phyloP scores from a whole-genome alignment of 2,113 vertebrate species.

The Calyptomena viridis region DNA sequence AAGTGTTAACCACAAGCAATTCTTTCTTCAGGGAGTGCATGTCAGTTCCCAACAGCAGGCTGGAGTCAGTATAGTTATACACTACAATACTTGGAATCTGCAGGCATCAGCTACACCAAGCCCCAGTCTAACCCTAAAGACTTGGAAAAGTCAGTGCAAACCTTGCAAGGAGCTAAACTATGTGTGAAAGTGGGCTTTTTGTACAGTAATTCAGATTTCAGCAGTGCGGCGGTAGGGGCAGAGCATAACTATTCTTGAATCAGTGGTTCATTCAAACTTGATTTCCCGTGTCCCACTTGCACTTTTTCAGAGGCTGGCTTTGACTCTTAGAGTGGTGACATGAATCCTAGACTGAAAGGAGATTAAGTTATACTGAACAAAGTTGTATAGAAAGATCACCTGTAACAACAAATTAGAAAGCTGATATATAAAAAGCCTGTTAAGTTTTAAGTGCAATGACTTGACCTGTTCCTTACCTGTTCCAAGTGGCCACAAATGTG shows the following conservation, averaged over 20 bases:
- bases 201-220: background rate
- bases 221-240: accelerated
- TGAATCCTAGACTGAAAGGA: background rate
- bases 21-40: background rate
- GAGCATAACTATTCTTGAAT: background rate
- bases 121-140: background rate
- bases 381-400: background rate
- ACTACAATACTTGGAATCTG: background rate
- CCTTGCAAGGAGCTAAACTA: background rate
- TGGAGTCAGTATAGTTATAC: background rate
- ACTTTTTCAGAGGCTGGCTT: background rate
- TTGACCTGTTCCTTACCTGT: background rate
- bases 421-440: background rate
- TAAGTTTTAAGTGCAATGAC: background rate
- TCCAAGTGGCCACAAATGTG: background rate
- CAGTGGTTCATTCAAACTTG: background rate
- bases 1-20: background rate
- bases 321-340: background rate
- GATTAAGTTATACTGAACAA: background rate
- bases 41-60: background rate
- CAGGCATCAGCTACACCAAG: background rate
- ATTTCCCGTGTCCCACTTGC: background rate
- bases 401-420: background rate
- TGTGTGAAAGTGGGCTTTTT: background rate
- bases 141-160: background rate